Evolutionary conservation across 1,140 invertebrate genomes (phyloP).

Genomic region (Oreohelix idahoensis): DNA sequence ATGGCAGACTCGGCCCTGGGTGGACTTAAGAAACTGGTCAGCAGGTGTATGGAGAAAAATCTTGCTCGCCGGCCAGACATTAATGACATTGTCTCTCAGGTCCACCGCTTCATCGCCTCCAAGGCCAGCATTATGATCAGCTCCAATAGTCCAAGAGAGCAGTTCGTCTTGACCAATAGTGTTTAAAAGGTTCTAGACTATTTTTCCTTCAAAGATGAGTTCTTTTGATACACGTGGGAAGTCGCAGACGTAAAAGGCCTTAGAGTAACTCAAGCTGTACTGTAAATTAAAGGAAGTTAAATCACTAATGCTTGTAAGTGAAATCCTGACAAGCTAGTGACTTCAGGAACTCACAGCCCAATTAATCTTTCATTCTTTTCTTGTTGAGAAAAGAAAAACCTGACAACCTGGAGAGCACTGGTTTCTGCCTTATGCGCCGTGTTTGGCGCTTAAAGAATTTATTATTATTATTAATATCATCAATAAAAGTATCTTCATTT

Average conservation of each 20-base stretch:
- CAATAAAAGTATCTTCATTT: too few species aligned
- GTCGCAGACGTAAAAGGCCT: background rate
- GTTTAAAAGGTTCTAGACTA: background rate
- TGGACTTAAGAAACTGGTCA: constrained; percentile 26
- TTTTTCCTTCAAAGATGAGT: background rate
- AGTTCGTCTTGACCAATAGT: constrained; percentile 23
- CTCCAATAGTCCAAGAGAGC: background rate
- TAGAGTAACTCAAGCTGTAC: background rate
- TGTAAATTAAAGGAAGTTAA: background rate
- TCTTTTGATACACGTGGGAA: background rate
- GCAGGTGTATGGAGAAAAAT: constrained; percentile 36
- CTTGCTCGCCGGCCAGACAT: constrained; percentile 37
- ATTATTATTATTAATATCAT: too few species aligned
- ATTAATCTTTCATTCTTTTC: too few species aligned
- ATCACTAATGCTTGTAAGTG: background rate
- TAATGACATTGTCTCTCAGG: constrained; percentile 36
- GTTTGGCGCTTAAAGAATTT: too few species aligned
- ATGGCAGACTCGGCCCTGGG: constrained; percentile 27
- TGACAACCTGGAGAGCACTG: too few species aligned
- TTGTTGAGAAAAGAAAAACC: too few species aligned
- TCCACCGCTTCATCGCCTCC: constrained; percentile 32
- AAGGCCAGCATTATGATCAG: constrained; percentile 8
- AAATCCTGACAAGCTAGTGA: background rate
- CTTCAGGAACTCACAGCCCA: too few species aligned
- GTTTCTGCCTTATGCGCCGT: too few species aligned